These are phyloP conservation scores for Discoglossus pictus DNA, from an alignment of 2,797 vertebrate species.

Conservation along the genomic window DNA sequence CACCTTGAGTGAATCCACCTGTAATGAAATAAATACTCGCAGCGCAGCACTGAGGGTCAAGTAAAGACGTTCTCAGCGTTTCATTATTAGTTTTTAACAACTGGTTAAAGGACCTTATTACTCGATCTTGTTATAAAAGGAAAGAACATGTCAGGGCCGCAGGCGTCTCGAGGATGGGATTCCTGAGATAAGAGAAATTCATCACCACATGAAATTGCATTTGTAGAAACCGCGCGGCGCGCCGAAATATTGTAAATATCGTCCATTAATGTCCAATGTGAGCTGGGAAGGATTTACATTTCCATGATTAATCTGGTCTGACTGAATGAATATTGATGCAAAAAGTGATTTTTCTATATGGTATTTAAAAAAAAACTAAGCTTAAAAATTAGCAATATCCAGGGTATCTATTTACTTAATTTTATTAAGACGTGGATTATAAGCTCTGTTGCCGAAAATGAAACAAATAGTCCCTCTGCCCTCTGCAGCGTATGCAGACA, in stretches of 20 bases:
- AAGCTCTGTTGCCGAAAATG: too few relatives aligned
- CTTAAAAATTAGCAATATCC: too few relatives aligned
- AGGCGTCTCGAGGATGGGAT: conserved; percentile 16
- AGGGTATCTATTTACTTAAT: too few relatives aligned
- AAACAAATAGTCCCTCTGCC: too few relatives aligned
- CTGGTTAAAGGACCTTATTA: conserved; percentile 36
- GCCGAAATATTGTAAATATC: too few relatives aligned
- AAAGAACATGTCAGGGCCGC: conserved; percentile 11
- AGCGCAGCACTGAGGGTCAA: conserved; percentile 3
- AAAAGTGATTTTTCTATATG: too few relatives aligned
- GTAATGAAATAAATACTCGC: conserved; percentile 6
- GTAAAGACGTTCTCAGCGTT: conserved; percentile 15
- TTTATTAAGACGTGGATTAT: too few relatives aligned
- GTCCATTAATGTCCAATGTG: too few relatives aligned
- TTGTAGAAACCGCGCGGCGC: conserved; percentile 13
- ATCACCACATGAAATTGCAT: conserved; percentile 35
- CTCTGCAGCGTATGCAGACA: too few relatives aligned
- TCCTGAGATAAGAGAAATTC: conserved; percentile 27
- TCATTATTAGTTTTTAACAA: conserved; percentile 33
- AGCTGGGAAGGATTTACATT: neutral
- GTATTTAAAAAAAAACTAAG: too few relatives aligned
- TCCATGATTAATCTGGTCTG: conserved; percentile 2
- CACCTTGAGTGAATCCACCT: neutral
- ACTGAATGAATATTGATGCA: too few relatives aligned
- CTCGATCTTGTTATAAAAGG: conserved; percentile 25